Evolutionary conservation across 2,888 invertebrate genomes (phyloP), one percentile per base, ranked within the genome.

Genomic region (Toxonevra muliebris): DNA sequence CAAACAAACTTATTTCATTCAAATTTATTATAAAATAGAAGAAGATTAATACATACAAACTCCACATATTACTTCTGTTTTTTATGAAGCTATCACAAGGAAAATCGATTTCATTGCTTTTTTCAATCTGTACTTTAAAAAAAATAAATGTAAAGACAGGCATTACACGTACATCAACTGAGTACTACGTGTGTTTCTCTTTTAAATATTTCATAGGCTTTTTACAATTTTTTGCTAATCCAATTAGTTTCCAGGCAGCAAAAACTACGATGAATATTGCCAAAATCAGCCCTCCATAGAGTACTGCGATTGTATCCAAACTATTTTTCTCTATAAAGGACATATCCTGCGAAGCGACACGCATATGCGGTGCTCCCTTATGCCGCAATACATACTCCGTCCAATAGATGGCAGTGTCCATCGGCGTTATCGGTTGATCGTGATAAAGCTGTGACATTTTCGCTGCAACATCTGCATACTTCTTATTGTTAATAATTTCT

Each of bases 401-500:
- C 85, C 85, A 85, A 74, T 82, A 85, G 11, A 82, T 73, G 0
- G 82, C 84, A 0, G 76, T 76, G 9, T 85, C 79, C 61, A 82
- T 30, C 0, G 83, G 77, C 8, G 73, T 63, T 54, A 80, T 69
- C 0, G 83, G 82, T 43, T 83, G 84, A 76, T 85, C 85, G 8
- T 71, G 79, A 69, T 75, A 85, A 9, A 75, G 67, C 12, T 72
- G 67, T 0, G 83, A 81, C 5, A 82, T 75, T 3, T 62, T 30
- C 10, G 71, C 66, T 0, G 78, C 73, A 1, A 69, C 67, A 15
- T 74, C 15, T 0, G 64, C 52, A 68, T 77, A 84, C 10, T 71
- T 76, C 0, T 75, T 69, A 45, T 76, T 74, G 0, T 57, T 69
- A 8, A 84, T 45, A 1, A 83, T 60, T 2, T 73, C 72, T 0